Conservation (phyloP, 2,888 invertebrate genomes). For the Periphyllus acericola region DNA sequence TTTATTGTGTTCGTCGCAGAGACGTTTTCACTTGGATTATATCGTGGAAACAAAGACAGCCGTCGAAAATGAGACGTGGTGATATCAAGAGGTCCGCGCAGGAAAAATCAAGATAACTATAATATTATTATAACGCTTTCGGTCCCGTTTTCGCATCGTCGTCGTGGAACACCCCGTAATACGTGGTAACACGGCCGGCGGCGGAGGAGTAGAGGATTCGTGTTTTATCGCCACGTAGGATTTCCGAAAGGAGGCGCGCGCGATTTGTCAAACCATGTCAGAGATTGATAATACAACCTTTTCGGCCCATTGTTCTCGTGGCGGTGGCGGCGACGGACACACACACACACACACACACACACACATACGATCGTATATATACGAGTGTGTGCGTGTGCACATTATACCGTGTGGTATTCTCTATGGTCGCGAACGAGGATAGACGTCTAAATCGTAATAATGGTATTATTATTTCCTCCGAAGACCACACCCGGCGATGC, state of each 20-base stretch:
- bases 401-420: too few species aligned
- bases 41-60: too few species aligned
- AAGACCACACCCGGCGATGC: conserved; percentile 51
- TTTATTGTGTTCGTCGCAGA: too few species aligned
- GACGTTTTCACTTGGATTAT: too few species aligned
- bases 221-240: background rate
- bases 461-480: background rate
- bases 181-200: too few species aligned
- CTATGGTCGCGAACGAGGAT: background rate
- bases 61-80: too few species aligned
- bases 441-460: background rate
- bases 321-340: background rate
- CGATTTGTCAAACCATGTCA: conserved; percentile 14
- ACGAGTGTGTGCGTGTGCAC: background rate
- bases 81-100: too few species aligned
- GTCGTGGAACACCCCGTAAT: too few species aligned
- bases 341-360: background rate
- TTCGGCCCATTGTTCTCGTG: conserved; percentile 25
- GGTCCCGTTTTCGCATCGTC: too few species aligned
- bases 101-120: too few species aligned
- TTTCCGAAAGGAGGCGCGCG: background rate
- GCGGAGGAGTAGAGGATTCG: too few species aligned
- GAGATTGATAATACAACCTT: background rate
- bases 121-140: too few species aligned
- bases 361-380: background rate